Percentiles rank a stretch among this genome's conserved stretches.
Evolutionary conservation across 2,888 invertebrate species (phyloP).

Genomic region (Chymomyza procnemis): DNA sequence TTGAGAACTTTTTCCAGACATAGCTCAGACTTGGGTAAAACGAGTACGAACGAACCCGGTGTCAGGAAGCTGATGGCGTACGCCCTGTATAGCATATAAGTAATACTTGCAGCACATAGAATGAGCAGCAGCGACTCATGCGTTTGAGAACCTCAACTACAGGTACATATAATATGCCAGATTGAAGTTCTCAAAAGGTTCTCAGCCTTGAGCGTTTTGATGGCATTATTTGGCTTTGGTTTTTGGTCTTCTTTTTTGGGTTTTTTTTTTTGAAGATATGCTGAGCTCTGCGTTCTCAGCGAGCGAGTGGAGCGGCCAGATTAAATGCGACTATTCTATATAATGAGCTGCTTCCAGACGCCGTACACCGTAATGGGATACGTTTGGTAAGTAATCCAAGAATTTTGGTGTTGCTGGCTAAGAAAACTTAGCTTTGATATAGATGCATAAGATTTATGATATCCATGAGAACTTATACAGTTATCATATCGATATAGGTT

Average conservation of each 20-base stretch:
- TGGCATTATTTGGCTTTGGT: neutral
- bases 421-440: neutral
- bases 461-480: neutral
- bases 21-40: neutral
- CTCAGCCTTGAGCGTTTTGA: neutral
- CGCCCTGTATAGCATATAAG: neutral
- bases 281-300: neutral
- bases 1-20: conserved; percentile 1
- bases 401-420: neutral
- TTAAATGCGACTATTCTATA: neutral
- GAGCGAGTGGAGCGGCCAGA: neutral
- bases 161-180: neutral
- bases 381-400: neutral
- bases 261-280: neutral
- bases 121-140: neutral
- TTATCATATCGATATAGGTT: neutral
- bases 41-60: neutral
- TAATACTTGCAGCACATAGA: neutral
- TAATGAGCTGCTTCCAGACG: no score
- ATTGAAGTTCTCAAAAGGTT: neutral
- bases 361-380: neutral
- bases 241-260: no score
- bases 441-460: no score
- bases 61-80: neutral
- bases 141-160: neutral